These are phyloP conservation scores for Campaea margaritaria DNA, from an alignment of 2,888 invertebrate genomes.

Conservation along the genomic window DNA sequence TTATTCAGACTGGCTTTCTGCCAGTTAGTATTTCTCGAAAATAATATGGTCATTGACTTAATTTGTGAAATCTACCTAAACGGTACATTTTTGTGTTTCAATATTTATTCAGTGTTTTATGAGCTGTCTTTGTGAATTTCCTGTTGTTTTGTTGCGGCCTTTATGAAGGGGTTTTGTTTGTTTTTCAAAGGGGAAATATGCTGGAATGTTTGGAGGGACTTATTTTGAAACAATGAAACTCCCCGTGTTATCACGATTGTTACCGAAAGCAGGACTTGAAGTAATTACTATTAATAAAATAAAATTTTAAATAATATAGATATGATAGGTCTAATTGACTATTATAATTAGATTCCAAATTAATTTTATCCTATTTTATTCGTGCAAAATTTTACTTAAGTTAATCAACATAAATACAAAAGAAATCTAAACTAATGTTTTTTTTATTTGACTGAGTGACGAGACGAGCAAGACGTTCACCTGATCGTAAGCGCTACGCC, in stretches of 20 bases:
- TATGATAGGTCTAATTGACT: no score
- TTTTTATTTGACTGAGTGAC: no score
- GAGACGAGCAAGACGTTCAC: no score
- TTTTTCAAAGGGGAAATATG: constrained; percentile 27
- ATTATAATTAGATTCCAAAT: not conserved
- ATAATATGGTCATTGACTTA: not conserved
- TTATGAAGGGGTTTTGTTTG: constrained; percentile 30
- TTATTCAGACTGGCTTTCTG: no score
- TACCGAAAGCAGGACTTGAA: constrained; percentile 6
- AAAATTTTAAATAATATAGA: not conserved
- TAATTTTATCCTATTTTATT: no score
- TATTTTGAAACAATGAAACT: constrained; percentile 25
- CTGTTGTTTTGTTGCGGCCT: constrained; percentile 31
- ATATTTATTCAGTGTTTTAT: constrained; percentile 32
- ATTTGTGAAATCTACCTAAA: constrained; percentile 16
- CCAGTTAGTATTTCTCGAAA: no score
- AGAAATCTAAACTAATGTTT: no score
- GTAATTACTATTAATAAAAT: constrained; percentile 4
- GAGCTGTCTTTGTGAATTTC: constrained; percentile 27
- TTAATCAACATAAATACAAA: no score
- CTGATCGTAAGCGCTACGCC: no score
- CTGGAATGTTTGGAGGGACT: constrained; percentile 12
- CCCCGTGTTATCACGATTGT: constrained; percentile 10
- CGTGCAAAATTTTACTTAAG: no score
- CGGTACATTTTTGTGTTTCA: constrained; percentile 7